Evolutionary conservation across 2,888 invertebrate species (phyloP), one percentile per base, ranked within the genome.

Genomic region (Gisinianus flammeolus): DNA sequence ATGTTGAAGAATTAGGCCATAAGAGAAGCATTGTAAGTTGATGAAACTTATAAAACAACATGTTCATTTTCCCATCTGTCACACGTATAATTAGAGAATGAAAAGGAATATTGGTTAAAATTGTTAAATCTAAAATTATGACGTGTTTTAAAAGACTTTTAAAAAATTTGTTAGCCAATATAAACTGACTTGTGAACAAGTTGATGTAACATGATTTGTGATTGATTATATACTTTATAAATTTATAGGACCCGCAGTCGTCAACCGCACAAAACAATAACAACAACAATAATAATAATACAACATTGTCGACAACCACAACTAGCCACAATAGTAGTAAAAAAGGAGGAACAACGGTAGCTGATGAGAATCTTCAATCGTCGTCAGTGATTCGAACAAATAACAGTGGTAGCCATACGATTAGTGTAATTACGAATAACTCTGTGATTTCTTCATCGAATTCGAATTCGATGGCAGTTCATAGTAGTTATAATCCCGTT

Each of bases 1-100:
- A 83, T 70, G 80, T 78, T 73, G 76, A 81, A 69, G 79, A 68
- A 19, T 54, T 56, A 1, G 31, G 33, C 68, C 68, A 68, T 16
- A 69, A 69, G n/a, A 68, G 69, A 8, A 22, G 12, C 16, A n/a
- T 67, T 24, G 67, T 67, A 67, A 31, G 67, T 33, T 35, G 2
- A 67, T n/a, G 22, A 67, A 64, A 28, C n/a, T 64, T 44, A 5
- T 28, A 19, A 6, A 2, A 52, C 52, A 69, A 10, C 6, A 12
- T 24, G 64, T 64, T 64, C 12, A n/a, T n/a, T n/a, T n/a, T n/a
- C n/a, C n/a, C n/a, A n/a, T n/a, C n/a, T n/a, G n/a, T n/a, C n/a
- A n/a, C n/a, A n/a, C n/a, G n/a, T n/a, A n/a, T n/a, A n/a, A n/a
- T n/a, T n/a, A n/a, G n/a, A n/a, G n/a, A n/a, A n/a, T n/a, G n/a